These are phyloP conservation scores for Melanerpes aurifrons DNA, from an alignment of 2,113 vertebrate genomes.

Conservation along the genomic window DNA sequence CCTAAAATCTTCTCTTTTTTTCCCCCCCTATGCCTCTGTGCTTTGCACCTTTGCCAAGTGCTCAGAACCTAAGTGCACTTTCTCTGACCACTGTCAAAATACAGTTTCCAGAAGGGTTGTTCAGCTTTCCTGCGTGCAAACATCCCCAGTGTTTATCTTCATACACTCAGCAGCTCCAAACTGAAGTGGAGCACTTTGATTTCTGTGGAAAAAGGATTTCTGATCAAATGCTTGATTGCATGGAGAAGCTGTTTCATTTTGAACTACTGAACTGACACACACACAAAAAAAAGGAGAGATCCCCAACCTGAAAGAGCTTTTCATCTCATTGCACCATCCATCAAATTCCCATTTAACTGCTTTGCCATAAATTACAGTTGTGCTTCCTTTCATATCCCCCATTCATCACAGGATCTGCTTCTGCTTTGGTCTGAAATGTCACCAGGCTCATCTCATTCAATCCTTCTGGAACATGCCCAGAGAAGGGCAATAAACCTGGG, in stretches of 20 bases:
- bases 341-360: slow-evolving; percentile 29
- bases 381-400: slow-evolving; percentile 32
- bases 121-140: not conserved
- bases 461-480: not conserved
- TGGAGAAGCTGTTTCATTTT: not conserved
- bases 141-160: not conserved
- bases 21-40: too few relatives aligned
- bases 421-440: not conserved
- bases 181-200: not conserved
- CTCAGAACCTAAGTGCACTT: not conserved
- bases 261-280: not conserved
- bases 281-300: not conserved
- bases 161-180: not conserved
- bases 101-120: not conserved
- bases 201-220: not conserved
- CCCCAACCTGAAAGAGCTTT: not conserved
- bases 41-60: not conserved
- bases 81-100: not conserved
- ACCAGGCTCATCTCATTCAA: not conserved
- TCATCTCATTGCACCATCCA: slow-evolving; percentile 21
- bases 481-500: too few relatives aligned
- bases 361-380: slow-evolving; percentile 29
- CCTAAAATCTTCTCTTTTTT: not conserved
- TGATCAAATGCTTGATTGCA: not conserved
- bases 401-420: not conserved